Percentiles rank a stretch among this genome's conserved stretches.
These are phyloP conservation scores for Heteromyza rotundicornis DNA, from an alignment of 2,888 invertebrate species.

Conservation along the genomic window DNA sequence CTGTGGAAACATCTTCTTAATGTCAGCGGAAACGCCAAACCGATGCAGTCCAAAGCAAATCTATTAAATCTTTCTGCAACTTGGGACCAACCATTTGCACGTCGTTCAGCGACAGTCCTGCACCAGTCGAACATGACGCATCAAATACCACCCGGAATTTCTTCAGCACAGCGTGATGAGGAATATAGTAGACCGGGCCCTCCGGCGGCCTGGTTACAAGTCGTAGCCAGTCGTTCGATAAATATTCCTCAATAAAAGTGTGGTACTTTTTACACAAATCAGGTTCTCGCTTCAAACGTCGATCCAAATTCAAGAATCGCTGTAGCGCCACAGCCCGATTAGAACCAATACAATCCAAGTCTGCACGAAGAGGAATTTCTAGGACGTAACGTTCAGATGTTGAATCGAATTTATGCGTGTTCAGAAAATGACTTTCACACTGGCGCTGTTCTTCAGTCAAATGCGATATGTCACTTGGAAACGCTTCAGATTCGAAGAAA, in stretches of 20 bases:
- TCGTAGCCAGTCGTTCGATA: slow-evolving; percentile 9
- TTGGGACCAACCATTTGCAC: slow-evolving; percentile 19
- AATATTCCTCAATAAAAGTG: neutral
- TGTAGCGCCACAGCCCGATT: slow-evolving; percentile 3
- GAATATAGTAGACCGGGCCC: slow-evolving; percentile 17
- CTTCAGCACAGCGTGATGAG: slow-evolving; percentile 23
- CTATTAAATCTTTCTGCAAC: slow-evolving; percentile 19
- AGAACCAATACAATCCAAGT: neutral
- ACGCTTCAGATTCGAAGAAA: neutral
- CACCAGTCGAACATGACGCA: slow-evolving; percentile 13
- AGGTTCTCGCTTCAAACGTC: slow-evolving; percentile 6
- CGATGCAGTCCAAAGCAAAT: slow-evolving; percentile 6
- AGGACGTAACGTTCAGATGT: neutral
- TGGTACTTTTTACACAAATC: neutral
- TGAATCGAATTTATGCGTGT: neutral
- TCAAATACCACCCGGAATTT: slow-evolving; percentile 26
- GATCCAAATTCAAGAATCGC: slow-evolving; percentile 5
- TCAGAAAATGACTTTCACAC: neutral
- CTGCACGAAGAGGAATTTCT: neutral
- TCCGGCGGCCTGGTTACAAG: slow-evolving; percentile 4
- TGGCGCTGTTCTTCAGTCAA: neutral
- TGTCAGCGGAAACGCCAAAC: slow-evolving; percentile 20
- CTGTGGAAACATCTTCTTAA: slow-evolving; percentile 24
- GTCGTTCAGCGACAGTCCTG: slow-evolving; percentile 19
- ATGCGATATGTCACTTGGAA: neutral